Evolutionary conservation across 2,888 invertebrate genomes (phyloP).

Genomic region (Nudaria mundana): DNA sequence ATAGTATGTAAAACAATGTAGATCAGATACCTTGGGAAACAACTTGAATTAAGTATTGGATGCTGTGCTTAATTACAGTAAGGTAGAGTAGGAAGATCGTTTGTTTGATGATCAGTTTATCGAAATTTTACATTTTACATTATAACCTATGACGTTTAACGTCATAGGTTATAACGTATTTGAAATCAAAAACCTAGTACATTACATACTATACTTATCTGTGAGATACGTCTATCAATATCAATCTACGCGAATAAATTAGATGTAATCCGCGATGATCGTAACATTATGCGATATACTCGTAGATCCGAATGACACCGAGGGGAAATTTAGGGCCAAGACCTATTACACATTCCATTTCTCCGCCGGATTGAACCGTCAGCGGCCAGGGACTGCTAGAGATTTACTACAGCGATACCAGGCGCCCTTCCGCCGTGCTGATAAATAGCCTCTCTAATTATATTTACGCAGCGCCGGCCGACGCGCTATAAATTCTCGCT

Average conservation of each 20-base stretch:
- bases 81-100: too few species aligned
- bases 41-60: too few species aligned
- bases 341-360: slow-evolving; percentile 53
- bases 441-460: slow-evolving; percentile 79
- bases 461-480: slow-evolving; percentile 77
- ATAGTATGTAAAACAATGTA: too few species aligned
- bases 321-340: slow-evolving; percentile 44
- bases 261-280: slow-evolving; percentile 39
- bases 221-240: background rate
- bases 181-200: too few species aligned
- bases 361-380: slow-evolving; percentile 74
- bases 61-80: too few species aligned
- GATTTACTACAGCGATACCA: slow-evolving; percentile 73
- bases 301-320: slow-evolving; percentile 27
- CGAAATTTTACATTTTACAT: too few species aligned
- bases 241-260: slow-evolving; percentile 16
- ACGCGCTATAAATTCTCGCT: slow-evolving; percentile 67
- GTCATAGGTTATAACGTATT: too few species aligned
- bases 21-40: too few species aligned
- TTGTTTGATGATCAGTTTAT: too few species aligned
- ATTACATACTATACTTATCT: too few species aligned
- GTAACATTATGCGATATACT: slow-evolving; percentile 52
- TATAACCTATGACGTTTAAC: too few species aligned
- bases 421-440: slow-evolving; percentile 74
- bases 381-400: slow-evolving; percentile 64